Conservation (phyloP, 1,140 invertebrate genomes). For the Leptonema lineaticorne region DNA sequence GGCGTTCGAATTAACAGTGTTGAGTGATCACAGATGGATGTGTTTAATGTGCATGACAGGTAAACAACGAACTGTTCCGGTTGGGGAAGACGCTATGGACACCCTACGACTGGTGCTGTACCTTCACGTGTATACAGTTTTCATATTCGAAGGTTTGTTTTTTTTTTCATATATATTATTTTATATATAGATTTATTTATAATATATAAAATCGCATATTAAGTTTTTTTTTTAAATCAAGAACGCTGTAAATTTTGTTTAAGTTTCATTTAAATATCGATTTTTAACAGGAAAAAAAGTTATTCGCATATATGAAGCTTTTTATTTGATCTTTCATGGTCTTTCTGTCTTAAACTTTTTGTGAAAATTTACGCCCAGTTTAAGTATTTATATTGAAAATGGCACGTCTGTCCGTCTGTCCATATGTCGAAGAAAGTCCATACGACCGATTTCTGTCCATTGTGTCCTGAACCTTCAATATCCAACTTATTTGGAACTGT, state of each 20-base stretch:
- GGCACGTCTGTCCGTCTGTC: conserved; percentile 1
- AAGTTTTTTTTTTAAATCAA: background rate
- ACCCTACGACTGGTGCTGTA: conserved; percentile 30
- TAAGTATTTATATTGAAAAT: conserved; percentile 9
- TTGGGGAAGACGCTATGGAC: conserved; percentile 24
- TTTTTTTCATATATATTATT: background rate
- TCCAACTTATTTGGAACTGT: conserved; percentile 19
- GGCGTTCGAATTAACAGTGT: background rate
- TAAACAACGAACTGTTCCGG: background rate
- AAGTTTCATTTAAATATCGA: no score
- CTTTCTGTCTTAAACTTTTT: no score
- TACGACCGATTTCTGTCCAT: conserved; percentile 3
- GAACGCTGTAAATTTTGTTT: no score
- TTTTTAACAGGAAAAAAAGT: no score
- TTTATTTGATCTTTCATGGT: no score
- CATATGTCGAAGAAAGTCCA: background rate
- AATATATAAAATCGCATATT: no score
- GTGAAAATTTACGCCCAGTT: background rate
- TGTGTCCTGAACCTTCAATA: conserved; percentile 1
- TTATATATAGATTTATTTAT: no score
- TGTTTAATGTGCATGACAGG: background rate
- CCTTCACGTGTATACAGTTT: conserved; percentile 35
- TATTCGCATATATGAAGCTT: no score
- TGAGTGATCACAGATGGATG: background rate
- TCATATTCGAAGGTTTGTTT: conserved; percentile 36